Base-by-base conservation (phyloP, 2,888 invertebrate species). In the Microplitis manilae region DNA sequence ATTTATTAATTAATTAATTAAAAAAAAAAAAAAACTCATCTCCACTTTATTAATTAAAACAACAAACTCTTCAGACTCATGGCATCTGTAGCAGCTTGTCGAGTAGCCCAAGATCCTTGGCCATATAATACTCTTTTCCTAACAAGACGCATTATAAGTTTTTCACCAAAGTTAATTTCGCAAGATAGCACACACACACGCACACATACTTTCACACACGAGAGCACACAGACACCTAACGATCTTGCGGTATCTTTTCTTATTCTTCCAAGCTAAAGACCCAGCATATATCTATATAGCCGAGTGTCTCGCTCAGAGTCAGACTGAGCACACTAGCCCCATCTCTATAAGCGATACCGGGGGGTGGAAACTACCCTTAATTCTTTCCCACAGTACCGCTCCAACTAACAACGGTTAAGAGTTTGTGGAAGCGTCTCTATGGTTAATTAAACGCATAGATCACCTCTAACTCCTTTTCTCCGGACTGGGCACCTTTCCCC, bases 361-460 rank as follows among this genome's bases (percentile, higher is more conserved):
- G 60, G 68, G 75, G 64, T 67, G 68, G 38, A 67, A 73, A 72
- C 59, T 76, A 76, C 75, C 79, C 69, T 41, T 77, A 76, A 75
- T 80, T 80, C 82, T 81, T 83, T 73, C 81, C 80, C 81, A 61
- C 80, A 82, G 84, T 84, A 85, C 83, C 83, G 85, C 84, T 83
- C 82, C 84, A 86, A 85, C 86, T 86, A 86, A 87, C 85, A 87
- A 85, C 86, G 81, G 84, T 86, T 86, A 87, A 86, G 87, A 88
- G 86, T 87, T 83, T 83, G 86, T 85, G 83, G 85, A 83, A 87
- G 86, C 86, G 85, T 88, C 88, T 88, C 87, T 88, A 87, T 88
- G 88, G 88, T 89, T 89, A 89, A 89, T 89, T 89, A 88, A 88
- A 89, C 88, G 88, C 88, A 88, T 88, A 88, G 87, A 89, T 89